Evolutionary conservation across 2,797 vertebrate species (phyloP).

Genomic region (Danio jaintianensis): DNA sequence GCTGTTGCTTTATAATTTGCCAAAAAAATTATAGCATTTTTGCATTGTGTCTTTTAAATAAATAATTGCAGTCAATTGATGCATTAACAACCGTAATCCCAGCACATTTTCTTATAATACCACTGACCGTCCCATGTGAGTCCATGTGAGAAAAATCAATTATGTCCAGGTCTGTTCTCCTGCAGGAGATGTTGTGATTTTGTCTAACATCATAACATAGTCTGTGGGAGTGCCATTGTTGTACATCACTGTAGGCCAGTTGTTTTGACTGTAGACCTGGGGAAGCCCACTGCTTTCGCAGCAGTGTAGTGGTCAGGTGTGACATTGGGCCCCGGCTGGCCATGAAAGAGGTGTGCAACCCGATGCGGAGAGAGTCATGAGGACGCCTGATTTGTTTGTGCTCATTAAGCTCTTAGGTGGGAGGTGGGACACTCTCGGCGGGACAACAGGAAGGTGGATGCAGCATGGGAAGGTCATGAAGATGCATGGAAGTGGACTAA

Average conservation of each 20-base stretch:
- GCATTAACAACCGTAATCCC: not conserved
- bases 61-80: not conserved
- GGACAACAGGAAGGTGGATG: slow-evolving; percentile 42
- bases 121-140: not conserved
- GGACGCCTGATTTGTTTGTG: slow-evolving; percentile 49
- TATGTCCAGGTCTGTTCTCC: slow-evolving; percentile 27
- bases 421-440: slow-evolving; percentile 41
- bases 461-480: slow-evolving; percentile 52
- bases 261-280: slow-evolving; percentile 44
- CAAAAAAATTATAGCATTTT: not conserved
- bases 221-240: slow-evolving; percentile 42
- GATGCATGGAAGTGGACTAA: slow-evolving; percentile 19
- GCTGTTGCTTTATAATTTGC: not conserved
- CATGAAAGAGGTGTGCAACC: slow-evolving; percentile 8
- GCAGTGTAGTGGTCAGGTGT: slow-evolving; percentile 67
- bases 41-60: not conserved
- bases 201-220: slow-evolving; percentile 40
- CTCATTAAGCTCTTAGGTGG: slow-evolving; percentile 47
- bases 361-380: slow-evolving; percentile 12
- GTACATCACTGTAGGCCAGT: slow-evolving; percentile 43
- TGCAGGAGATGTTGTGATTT: slow-evolving; percentile 32
- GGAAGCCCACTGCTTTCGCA: slow-evolving; percentile 51
- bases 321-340: slow-evolving; percentile 38
- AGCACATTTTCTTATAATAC: not conserved
- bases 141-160: slow-evolving; percentile 17